Evolutionary conservation across 2,888 invertebrate genomes (phyloP), one percentile per base, ranked within the genome.

Genomic region (Chironomus tentans): DNA sequence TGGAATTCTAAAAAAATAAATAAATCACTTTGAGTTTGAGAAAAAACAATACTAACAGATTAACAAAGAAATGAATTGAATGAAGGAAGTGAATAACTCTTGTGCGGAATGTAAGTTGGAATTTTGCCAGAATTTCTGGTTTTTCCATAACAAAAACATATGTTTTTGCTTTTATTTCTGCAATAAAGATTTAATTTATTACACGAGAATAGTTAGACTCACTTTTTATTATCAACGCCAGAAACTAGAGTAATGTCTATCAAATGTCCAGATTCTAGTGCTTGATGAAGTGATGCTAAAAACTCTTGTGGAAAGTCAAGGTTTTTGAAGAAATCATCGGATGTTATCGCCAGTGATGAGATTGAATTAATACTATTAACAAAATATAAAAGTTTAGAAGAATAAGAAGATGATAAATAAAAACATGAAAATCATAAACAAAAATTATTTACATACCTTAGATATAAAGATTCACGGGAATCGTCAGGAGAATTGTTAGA

Each of bases 221-320:
- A 88, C 89, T 88, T 87, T 83, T 87, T 87, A 77, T 88, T 89
- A 82, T 85, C 86, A 78, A 84, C 85, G 82, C 92, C 94, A 77
- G 93, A 94, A 79, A 95, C 89, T 24, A 97, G 88, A 21, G 90
- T 89, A 71, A 97, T 92, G 86, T 97, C 97, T 82, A 94, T 95
- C 74, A 97, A 86, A 83, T 93, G 91, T 80, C 92, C 90, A 77
- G 91, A 90, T 81, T 91, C 89, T 78, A 92, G 13, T 0, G 74
- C n/a, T 10, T 21, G 21, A 46, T 74, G 28, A 7, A 74, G 22
- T 1, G 18, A 13, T n/a, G 65, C n/a, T 22, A 65, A 62, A 22
- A 74, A 68, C 15, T 74, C 47, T 3, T 18, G n/a, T 10, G 74
- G 15, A 38, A 74, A 74, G 12, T 48, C 46, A 21, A 47, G 65